A percentile compares a stretch with the other conserved stretches of the same genome.
Evolutionary conservation across 2,113 vertebrate genomes (phyloP).

Genomic region (Nanorana parkeri): DNA sequence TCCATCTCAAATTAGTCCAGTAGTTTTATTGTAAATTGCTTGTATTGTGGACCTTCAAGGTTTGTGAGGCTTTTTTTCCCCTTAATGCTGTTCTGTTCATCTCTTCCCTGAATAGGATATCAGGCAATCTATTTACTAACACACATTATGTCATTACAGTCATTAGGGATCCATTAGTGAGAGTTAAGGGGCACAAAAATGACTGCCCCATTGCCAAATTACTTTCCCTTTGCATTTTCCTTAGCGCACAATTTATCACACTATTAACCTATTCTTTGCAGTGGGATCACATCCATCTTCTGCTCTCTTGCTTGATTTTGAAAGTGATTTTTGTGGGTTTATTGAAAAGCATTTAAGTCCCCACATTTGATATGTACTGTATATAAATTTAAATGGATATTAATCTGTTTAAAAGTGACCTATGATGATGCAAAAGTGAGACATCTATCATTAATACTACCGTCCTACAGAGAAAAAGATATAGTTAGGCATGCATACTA

Average conservation of each 20-base stretch:
- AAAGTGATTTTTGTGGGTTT: constrained; percentile 23
- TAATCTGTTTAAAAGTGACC: neutral
- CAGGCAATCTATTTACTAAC: constrained; percentile 59
- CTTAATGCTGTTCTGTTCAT: constrained; percentile 54
- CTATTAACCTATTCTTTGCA: constrained; percentile 48
- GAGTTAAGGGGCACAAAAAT: constrained; percentile 62
- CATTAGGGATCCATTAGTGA: constrained; percentile 73
- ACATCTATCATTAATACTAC: too few species aligned
- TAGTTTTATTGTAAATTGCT: constrained; percentile 55
- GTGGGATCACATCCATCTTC: constrained; percentile 41
- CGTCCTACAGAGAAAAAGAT: too few species aligned
- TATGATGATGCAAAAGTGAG: neutral
- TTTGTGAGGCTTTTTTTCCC: constrained; percentile 56
- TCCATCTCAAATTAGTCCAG: constrained; percentile 51
- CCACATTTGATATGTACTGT: neutral
- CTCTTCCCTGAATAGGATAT: constrained; percentile 58
- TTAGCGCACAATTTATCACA: constrained; percentile 59
- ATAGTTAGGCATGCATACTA: too few species aligned
- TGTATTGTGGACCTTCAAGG: constrained; percentile 52
- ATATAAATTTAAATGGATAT: constrained; percentile 6
- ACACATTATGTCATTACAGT: constrained; percentile 65
- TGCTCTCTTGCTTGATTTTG: constrained; percentile 55
- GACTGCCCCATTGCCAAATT: constrained; percentile 66
- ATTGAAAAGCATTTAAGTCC: constrained; percentile 10
- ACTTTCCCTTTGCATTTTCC: constrained; percentile 56